Conservation (phyloP, 2,888 invertebrate genomes). For the Quadroppia sp. region DNA sequence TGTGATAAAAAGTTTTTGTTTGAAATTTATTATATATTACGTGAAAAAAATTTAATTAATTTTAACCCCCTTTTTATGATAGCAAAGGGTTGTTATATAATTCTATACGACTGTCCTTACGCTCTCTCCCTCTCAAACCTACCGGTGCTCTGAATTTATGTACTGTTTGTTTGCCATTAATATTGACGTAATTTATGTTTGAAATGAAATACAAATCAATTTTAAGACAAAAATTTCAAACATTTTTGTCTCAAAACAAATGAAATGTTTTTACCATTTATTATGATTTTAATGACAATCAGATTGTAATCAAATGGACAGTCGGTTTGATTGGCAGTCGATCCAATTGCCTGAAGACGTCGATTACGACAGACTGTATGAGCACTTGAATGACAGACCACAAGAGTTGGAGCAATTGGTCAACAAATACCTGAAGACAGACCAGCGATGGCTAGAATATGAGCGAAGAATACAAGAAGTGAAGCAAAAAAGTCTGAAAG, state of each 20-base stretch:
- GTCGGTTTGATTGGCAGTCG: background rate
- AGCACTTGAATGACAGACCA: background rate
- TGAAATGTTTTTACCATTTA: background rate
- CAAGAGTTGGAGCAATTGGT: slow-evolving; percentile 1
- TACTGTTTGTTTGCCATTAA: too few relatives aligned
- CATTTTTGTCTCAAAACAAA: too few relatives aligned
- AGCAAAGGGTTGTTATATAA: too few relatives aligned
- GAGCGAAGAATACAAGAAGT: background rate
- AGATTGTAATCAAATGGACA: background rate
- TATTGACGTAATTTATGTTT: background rate
- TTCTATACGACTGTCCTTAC: too few relatives aligned
- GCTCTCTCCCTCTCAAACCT: too few relatives aligned
- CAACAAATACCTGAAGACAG: background rate
- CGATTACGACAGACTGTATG: background rate
- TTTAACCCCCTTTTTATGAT: too few relatives aligned
- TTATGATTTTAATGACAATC: too few relatives aligned
- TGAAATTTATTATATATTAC: too few relatives aligned
- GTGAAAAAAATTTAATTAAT: too few relatives aligned
- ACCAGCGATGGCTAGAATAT: slow-evolving; percentile 4
- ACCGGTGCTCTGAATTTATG: too few relatives aligned
- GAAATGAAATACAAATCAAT: background rate
- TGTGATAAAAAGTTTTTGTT: too few relatives aligned
- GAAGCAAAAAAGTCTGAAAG: background rate
- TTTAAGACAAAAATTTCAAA: background rate
- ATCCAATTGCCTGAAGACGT: background rate